Evolutionary conservation across 2,888 invertebrate species (phyloP), one percentile per base, ranked within the genome.

Genomic region (Campopleginae sp.): DNA sequence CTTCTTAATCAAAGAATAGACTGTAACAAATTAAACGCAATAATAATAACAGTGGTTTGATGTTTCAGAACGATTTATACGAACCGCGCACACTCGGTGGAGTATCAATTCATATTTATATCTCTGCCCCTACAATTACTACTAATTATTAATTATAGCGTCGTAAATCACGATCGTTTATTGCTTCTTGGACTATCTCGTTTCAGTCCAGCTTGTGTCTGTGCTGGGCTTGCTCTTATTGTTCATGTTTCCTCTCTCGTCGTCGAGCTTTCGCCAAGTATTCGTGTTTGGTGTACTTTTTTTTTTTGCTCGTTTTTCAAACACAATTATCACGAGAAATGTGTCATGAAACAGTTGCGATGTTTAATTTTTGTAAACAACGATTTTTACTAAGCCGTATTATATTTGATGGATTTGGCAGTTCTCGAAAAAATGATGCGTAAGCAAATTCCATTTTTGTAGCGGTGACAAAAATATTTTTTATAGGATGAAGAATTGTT

Each of bases 161-260:
- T 81, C 87, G 86, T 91, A 91, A 91, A 91, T 91, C 90, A 90
- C 81, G 82, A 90, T 91, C 89, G 87, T 90, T 91, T 89, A 89
- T 89, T 88, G 87, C 89, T 80, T 87, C 86, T 83, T 80, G 65
- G 78, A 70, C 78, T 54, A 70, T 76, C 78, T 72, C 51, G 66
- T 65, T 54, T 61, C 33, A 48, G 61, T 75, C 38, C 48, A 68
- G n/a, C 38, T 78, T 72, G 71, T 54, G 17, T 63, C 65, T 19
- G 46, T 48, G n/a, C n/a, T 71, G 76, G 58, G 70, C 58, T 77
- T 86, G 76, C 38, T 42, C 42, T 27, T 48, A 19, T n/a, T 48
- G 27, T n/a, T 61, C 42, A 38, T 77, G 38, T 80, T 71, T 58
- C 10, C 42, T 78, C 66, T 42, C n/a, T 10, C 58, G 44, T n/a